These are phyloP conservation scores for Andrena minutula DNA, from an alignment of 2,888 invertebrate genomes.

Conservation along the genomic window DNA sequence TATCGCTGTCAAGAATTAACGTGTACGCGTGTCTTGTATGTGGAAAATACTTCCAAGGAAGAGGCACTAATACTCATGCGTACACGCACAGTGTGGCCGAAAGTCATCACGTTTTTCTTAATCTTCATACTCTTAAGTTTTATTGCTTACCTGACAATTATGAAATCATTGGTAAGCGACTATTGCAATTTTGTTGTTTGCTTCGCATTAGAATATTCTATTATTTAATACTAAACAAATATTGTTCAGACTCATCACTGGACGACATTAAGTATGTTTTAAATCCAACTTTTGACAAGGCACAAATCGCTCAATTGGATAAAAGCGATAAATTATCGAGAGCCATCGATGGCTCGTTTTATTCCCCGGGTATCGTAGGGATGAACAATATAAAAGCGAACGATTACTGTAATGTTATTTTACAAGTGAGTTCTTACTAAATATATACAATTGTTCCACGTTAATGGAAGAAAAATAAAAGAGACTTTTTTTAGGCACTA, in stretches of 20 bases:
- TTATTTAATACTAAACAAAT: slow-evolving; percentile 21
- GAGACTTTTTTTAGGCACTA: slow-evolving; percentile 89
- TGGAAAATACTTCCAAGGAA: slow-evolving; percentile 99
- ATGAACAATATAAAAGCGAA: slow-evolving; percentile 99
- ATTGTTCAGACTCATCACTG: slow-evolving; percentile 93
- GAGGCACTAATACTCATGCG: slow-evolving; percentile 99
- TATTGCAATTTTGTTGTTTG: background rate
- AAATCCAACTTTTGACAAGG: slow-evolving; percentile 96
- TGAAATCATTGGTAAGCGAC: slow-evolving; percentile 95
- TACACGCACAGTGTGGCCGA: slow-evolving; percentile 99
- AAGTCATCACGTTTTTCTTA: slow-evolving; percentile 98
- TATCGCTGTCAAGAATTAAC: slow-evolving; percentile 98
- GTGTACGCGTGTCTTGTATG: slow-evolving; percentile 99
- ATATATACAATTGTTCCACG: background rate
- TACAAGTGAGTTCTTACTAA: slow-evolving; percentile 89
- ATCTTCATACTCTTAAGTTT: slow-evolving; percentile 98
- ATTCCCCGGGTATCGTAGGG: slow-evolving; percentile 98
- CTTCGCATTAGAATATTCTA: slow-evolving; percentile 4
- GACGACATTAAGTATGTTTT: slow-evolving; percentile 99
- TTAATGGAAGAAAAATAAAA: slow-evolving; percentile 5
- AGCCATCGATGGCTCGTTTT: slow-evolving; percentile 98
- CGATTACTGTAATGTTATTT: slow-evolving; percentile 99
- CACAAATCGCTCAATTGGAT: slow-evolving; percentile 94
- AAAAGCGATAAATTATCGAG: slow-evolving; percentile 93
- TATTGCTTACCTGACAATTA: slow-evolving; percentile 99